A percentile compares a stretch with the other conserved stretches of the same genome.
phyloP scores from a whole-genome alignment of 2,113 vertebrate genomes.

The Hypocryptadius cinnamomeus region DNA sequence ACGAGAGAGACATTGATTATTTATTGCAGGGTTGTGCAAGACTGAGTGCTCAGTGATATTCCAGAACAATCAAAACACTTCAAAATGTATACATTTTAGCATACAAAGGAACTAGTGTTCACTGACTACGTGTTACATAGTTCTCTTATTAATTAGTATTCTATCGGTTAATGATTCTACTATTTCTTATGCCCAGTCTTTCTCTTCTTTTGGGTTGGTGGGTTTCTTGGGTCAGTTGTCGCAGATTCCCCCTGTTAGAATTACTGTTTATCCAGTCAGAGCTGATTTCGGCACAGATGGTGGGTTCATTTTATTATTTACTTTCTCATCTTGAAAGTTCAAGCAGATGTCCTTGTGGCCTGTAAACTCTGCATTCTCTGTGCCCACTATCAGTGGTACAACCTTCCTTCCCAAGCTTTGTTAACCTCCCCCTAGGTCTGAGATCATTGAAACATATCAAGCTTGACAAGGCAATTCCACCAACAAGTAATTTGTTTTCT shows the following conservation, averaged over 20 bases:
- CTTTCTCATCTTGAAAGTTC: background rate
- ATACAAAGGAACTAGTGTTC: background rate
- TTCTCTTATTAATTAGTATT: background rate
- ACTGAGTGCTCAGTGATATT: background rate
- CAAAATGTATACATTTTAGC: background rate
- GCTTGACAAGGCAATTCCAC: background rate
- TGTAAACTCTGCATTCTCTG: background rate
- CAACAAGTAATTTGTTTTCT: background rate
- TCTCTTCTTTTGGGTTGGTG: background rate
- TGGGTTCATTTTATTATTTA: background rate
- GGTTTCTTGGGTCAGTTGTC: background rate
- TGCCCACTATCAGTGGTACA: background rate
- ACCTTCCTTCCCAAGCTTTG: background rate
- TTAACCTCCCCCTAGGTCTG: background rate
- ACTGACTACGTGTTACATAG: rapidly evolving
- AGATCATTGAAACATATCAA: background rate
- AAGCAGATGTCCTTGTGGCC: background rate
- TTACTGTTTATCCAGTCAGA: background rate
- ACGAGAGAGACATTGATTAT: rapidly evolving
- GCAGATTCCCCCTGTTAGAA: background rate
- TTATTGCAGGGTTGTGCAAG: background rate
- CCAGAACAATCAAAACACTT: background rate
- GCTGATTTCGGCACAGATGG: background rate
- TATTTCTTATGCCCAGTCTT: background rate
- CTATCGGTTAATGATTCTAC: background rate